Base-by-base conservation (phyloP, 2,113 vertebrate species). In the Taurulus bubalis region DNA sequence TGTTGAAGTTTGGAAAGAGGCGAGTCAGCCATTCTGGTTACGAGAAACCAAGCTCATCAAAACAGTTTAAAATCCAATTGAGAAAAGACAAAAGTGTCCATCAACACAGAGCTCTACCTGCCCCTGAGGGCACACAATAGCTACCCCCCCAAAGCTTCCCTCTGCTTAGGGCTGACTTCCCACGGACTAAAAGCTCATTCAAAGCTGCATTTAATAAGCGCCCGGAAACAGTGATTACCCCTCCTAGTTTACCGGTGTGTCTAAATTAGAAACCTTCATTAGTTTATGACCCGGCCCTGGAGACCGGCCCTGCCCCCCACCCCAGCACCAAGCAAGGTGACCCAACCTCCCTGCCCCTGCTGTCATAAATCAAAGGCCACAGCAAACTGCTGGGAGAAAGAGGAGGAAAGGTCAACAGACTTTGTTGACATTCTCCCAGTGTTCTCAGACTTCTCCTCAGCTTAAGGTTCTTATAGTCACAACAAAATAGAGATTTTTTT, bases 181-280 rank as follows among this genome's bases (percentile, higher is more conserved):
- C 91, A 92, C 90, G 87, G 90, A 91, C 88, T 85, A 90, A 92
- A 90, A 92, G 87, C 87, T 85, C 85, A 89, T 92, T 88, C 79
- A 94, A 88, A 93, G 90, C 93, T 94, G 92, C 90, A 69, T 94
- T 95, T 95, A 95, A 95, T 95, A 95, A 94, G 92, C 63, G 85
- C 86, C 92, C 91, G 90, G 92, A 94, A 94, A 91, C 91, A 80
- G 90, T 90, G 93, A 95, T 95, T 95, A 95, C 90, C 88, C 87
- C 87, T 85, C 91, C 92, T 82, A 85, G 90, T 94, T 88, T 80
- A 78, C 90, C 89, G 88, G 90, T 90, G 94, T 94, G 92, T 93
- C 93, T 90, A 94, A 94, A 95, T 95, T 94, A 94, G 94, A 92
- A 92, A 92, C 85, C 89, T 92, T 92, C 91, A 90, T 92, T 95